Evolutionary conservation across 2,888 invertebrate genomes (phyloP), one percentile per base, ranked within the genome.

Genomic region (Carabus problematicus): DNA sequence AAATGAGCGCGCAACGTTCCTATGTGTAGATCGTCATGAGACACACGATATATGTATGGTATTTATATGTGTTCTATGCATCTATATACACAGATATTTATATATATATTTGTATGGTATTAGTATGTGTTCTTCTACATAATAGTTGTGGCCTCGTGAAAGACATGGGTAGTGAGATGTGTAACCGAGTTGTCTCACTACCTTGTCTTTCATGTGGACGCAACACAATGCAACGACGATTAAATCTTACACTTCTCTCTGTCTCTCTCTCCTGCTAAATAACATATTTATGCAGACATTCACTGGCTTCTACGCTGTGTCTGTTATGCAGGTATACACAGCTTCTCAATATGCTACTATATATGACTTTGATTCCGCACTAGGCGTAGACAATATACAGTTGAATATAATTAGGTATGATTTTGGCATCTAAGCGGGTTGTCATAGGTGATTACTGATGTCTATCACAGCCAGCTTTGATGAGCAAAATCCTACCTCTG

Each of bases 101-200:
- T 43, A 43, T 2, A 12, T 11, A 2, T 43, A n/a, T 43, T 1
- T 43, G 3, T 43, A 1, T 43, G 8, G 3, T 43, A 43, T 6
- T 43, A 43, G 12, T 43, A 6, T 43, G 7, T 43, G 7, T 43
- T 43, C 11, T 43, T n/a, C n/a, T n/a, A n/a, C n/a, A n/a, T 43
- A 11, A 70, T 70, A 61, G 73, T 76, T 77, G 78, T 84, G 86
- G 83, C 90, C 85, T 81, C 85, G 83, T 95, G 95, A 95, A 95
- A 96, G 95, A 96, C 96, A 93, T 93, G 94, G 92, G 95, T 96
- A 95, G 94, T 92, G 96, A 96, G 95, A 95, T 95, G 95, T 85
- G 82, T 83, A 84, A 82, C 81, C 82, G 80, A 82, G 81, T 86
- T 88, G 87, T 90, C 95, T 96, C 94, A 94, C 95, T 96, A 94